Evolutionary conservation across 2,888 invertebrate species (phyloP), one percentile per base, ranked within the genome.

Genomic region (Brachynemurus nebulosus): DNA sequence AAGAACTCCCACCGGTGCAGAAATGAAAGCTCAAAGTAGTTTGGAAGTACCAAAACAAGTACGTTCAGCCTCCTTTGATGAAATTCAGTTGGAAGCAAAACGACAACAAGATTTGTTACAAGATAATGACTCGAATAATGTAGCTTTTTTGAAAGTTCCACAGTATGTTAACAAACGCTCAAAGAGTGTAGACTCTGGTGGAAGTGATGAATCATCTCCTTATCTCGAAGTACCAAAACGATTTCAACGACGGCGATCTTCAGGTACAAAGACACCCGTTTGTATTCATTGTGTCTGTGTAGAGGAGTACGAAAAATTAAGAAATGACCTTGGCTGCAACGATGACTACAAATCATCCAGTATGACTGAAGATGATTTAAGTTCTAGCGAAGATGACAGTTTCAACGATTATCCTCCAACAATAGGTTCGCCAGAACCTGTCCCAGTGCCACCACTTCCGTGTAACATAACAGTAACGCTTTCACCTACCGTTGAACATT

Each of bases 21-120:
- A 89, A 68, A 88, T 88, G 86, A 88, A 88, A 73, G 84, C 83
- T 53, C 88, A 88, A 63, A 86, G 85, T 67, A 88, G 86, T 66
- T 77, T 90, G 57, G 89, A 90, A 64, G 86, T 89, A 56, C 89
- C 90, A 53, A 86, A 86, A 62, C 86, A 86, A 73, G 81, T 89
- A 56, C 82, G 89, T 55, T 88, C 88, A 50, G 86, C 86, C 50
- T 86, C 88, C 51, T 89, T 89, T 69, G 89, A 89, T 69, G 88
- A 89, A 69, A 88, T 86, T 62, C 84, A 86, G 62, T 61, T 86
- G 62, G 84, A 81, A 59, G 76, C 81, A 44, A 80, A 80, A 56
- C 76, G 83, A 45, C 70, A 72, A 48, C 67, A 68, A 47, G 52
- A 51, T 44, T 45, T 48, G 27, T 44, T 50, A 7, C 54, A 55